Base-by-base conservation (phyloP, 2,888 invertebrate species). In the Formica aserva region DNA sequence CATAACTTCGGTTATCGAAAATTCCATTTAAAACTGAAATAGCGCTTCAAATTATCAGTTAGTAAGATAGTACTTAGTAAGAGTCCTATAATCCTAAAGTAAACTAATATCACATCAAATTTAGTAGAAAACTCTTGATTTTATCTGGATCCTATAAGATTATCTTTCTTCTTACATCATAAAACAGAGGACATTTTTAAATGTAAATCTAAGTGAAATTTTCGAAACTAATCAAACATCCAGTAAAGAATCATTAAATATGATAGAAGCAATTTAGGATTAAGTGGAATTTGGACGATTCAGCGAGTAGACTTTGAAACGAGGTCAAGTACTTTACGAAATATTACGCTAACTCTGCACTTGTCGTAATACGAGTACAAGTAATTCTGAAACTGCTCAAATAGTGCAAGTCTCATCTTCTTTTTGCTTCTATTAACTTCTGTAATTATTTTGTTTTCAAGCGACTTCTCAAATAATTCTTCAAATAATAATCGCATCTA, bases 271-370 rank as follows among this genome's bases (percentile, higher is more conserved):
- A 26, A 41, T 57, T 69, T 69, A 41, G 55, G 15, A 41, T 29
- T 55, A 41, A 76, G 22, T 57, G n/a, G 55, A 77, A 77, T 69
- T 32, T 29, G 8, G 55, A 15, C 29, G 55, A 66, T 75, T 48
- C 52, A 66, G 35, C 35, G 45, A 22, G 32, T 48, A 32, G 32
- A 67, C 13, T 38, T 8, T 29, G 29, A 9, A 55, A 41, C 8
- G 41, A 38, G 77, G 69, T 67, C 67, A 67, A 77, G 29, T 29
- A 57, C 67, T 77, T 69, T 55, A 55, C 57, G 15, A 77, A 67
- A 77, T 57, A 77, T 67, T 57, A 41, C 41, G 32, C 55, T 29
- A 67, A 55, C 67, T 69, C 57, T 55, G 55, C 52, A 26, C 52
- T 26, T n/a, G 55, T 13, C 26, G 5, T 35, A 77, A 13, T 26